phyloP scores from a whole-genome alignment of 1,140 invertebrate species.

The Lanistes nyassanus region DNA sequence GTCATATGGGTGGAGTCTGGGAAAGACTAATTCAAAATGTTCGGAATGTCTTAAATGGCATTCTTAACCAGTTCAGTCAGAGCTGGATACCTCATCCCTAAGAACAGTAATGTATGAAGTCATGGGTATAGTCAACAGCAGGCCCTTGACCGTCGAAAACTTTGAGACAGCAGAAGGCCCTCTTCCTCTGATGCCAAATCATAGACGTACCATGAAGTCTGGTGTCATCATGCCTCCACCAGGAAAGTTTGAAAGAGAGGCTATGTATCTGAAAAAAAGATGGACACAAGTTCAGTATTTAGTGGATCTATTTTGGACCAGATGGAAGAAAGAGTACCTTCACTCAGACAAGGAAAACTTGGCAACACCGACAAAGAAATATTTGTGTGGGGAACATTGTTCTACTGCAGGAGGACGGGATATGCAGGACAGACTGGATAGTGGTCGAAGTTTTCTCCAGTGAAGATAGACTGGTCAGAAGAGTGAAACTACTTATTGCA shows the following conservation, averaged over 20 bases:
- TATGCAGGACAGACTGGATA: constrained; percentile 26
- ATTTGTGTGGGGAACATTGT: constrained; percentile 40
- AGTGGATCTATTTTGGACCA: constrained; percentile 35
- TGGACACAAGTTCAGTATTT: constrained; percentile 40
- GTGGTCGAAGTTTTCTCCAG: constrained; percentile 31
- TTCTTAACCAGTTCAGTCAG: background rate
- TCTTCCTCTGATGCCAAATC: constrained; percentile 39
- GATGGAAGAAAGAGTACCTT: constrained; percentile 40
- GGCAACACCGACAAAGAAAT: constrained; percentile 25
- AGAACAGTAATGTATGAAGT: constrained; percentile 40
- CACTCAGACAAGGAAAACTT: constrained; percentile 32
- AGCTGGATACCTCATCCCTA: background rate
- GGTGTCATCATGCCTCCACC: constrained; percentile 27
- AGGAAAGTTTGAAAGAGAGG: constrained; percentile 30
- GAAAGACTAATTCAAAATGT: constrained; percentile 39
- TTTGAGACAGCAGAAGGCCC: constrained; percentile 30
- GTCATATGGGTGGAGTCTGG: constrained; percentile 41
- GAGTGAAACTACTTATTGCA: constrained; percentile 27
- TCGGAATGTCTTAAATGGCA: constrained; percentile 25
- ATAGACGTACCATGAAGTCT: constrained; percentile 37
- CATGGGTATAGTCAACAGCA: too few species aligned
- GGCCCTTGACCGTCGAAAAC: too few species aligned
- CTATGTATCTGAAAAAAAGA: constrained; percentile 35
- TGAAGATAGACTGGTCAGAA: constrained; percentile 41
- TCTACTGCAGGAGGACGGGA: constrained; percentile 29